Percentiles rank a stretch among this genome's conserved stretches.
Evolutionary conservation across 92 coral and sea anemone genomes (phyloP).

Genomic region (Bergia puertoricense): DNA sequence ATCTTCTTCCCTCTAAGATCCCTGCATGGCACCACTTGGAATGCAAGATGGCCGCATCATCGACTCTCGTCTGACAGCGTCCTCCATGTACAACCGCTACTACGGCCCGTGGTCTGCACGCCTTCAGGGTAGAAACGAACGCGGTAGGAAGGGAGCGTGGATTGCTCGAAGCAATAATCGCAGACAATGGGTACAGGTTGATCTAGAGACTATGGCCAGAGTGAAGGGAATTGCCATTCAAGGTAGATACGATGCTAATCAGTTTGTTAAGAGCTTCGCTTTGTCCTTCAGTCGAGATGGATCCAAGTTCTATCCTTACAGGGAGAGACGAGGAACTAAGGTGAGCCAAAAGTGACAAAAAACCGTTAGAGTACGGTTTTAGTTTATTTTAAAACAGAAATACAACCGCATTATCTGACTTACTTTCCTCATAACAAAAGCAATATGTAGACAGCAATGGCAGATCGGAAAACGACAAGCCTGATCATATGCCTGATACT

Average conservation of each 20-base stretch:
- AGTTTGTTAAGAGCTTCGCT: conserved; percentile 34
- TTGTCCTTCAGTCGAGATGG: conserved; percentile 32
- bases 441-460: too few relatives aligned
- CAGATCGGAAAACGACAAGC: too few relatives aligned
- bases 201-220: conserved; percentile 13
- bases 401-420: too few relatives aligned
- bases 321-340: conserved; percentile 4
- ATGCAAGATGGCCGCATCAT: conserved; percentile 70
- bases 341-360: not conserved
- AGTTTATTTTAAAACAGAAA: too few relatives aligned
- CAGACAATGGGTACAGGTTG: conserved; percentile 51
- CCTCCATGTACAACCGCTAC: conserved; percentile 49
- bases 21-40: conserved; percentile 62
- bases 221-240: conserved; percentile 38
- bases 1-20: conserved; percentile 22
- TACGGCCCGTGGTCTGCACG: conserved; percentile 64
- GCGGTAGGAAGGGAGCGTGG: conserved; percentile 52
- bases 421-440: too few relatives aligned
- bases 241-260: conserved; percentile 39
- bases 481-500: too few relatives aligned
- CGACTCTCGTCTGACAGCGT: conserved; percentile 55
- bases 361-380: too few relatives aligned
- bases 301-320: conserved; percentile 13
- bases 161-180: conserved; percentile 41
- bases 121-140: conserved; percentile 45